These are phyloP conservation scores for Delphinapterus leucas DNA, from an alignment of 2,113 vertebrate genomes.

Conservation along the genomic window DNA sequence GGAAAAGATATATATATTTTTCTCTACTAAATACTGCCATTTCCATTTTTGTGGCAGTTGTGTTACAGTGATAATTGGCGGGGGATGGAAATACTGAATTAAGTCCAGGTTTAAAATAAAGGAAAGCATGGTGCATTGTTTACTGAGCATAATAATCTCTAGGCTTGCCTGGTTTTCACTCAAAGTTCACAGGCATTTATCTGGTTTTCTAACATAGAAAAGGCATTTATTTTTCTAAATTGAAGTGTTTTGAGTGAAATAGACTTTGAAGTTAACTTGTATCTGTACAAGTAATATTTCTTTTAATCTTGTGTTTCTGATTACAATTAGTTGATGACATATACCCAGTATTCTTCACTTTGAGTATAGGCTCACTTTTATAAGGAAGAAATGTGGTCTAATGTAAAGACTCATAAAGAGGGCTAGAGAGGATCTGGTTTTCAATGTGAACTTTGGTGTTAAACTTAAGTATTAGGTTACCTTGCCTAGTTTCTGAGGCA, in stretches of 20 bases:
- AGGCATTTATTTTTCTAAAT: neutral
- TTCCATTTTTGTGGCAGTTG: constrained; percentile 17
- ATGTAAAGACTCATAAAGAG: neutral
- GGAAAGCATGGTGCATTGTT: neutral
- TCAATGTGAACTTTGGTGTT: neutral
- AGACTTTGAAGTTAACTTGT: neutral
- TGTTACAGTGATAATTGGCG: neutral
- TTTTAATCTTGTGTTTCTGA: neutral
- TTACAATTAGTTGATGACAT: neutral
- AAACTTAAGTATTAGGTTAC: neutral
- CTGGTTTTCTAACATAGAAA: neutral
- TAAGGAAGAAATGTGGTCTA: neutral
- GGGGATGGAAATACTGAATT: neutral
- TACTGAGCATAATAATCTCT: neutral
- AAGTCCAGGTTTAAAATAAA: neutral
- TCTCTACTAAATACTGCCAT: neutral
- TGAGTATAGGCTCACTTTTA: neutral
- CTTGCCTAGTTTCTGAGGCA: neutral
- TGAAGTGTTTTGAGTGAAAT: constrained; percentile 6
- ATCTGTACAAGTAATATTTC: neutral
- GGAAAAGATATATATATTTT: constrained; percentile 2
- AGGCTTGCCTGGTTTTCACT: neutral
- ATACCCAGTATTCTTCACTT: neutral
- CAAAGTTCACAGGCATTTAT: neutral
- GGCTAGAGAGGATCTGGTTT: neutral